Percentiles rank a stretch among this genome's conserved stretches.
Conservation (phyloP, 2,797 vertebrate genomes). For the Hylomyscus alleni region DNA sequence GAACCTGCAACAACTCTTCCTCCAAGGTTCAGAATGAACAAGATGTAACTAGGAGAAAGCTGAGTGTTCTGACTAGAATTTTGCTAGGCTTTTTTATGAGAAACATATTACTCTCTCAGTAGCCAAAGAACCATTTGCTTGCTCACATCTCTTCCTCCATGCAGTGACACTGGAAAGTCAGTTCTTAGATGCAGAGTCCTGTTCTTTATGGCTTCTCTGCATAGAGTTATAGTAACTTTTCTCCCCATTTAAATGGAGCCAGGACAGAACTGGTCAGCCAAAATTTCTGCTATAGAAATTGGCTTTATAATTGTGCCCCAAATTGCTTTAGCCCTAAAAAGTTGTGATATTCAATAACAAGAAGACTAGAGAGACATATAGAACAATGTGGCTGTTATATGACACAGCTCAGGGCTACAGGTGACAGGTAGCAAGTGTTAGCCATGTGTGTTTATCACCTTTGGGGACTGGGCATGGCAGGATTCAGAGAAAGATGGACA, state of each 20-base stretch:
- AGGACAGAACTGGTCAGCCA: background rate
- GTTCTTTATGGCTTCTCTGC: background rate
- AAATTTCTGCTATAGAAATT: background rate
- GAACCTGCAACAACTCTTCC: background rate
- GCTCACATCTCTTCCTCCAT: background rate
- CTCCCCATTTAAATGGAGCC: background rate
- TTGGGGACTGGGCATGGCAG: background rate
- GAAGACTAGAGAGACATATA: background rate
- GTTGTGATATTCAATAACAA: background rate
- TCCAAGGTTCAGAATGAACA: background rate
- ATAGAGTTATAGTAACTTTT: background rate
- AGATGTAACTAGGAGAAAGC: background rate
- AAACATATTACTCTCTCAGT: slow-evolving; percentile 21
- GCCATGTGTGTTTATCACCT: fast-evolving
- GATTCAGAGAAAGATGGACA: background rate
- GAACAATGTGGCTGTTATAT: background rate
- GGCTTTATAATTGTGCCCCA: background rate
- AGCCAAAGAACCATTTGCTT: background rate
- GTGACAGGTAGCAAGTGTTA: background rate
- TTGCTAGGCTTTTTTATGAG: slow-evolving; percentile 28
- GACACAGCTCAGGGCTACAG: background rate
- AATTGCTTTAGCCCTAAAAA: background rate
- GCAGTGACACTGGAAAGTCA: background rate
- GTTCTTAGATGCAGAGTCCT: background rate
- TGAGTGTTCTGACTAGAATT: background rate